A percentile compares a stretch with the other conserved stretches of the same genome.
Evolutionary conservation across 2,113 vertebrate genomes (phyloP).

Genomic region (Megaptera novaeangliae): DNA sequence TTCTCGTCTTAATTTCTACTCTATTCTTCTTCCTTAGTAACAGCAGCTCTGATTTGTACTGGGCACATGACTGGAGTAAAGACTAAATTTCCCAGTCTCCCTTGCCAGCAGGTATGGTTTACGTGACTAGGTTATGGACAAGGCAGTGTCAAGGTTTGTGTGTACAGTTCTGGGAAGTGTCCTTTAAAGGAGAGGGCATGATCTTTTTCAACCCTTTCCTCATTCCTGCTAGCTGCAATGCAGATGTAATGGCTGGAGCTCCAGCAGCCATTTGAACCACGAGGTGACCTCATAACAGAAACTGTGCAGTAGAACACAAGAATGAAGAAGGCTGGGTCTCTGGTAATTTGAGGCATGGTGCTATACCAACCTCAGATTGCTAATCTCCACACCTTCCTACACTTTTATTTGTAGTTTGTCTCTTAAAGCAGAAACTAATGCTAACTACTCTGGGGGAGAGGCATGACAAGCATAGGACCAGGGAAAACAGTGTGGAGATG

Average conservation of each 20-base stretch:
- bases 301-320: neutral
- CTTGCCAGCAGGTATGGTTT: neutral
- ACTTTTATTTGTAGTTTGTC: neutral
- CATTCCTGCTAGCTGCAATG: neutral
- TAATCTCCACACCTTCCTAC: neutral
- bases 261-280: neutral
- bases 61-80: neutral
- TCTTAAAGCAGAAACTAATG: neutral
- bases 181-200: neutral
- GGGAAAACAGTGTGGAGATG: neutral
- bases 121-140: neutral
- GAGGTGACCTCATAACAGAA: neutral
- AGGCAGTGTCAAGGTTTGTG: neutral
- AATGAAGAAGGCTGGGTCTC: neutral
- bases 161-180: neutral
- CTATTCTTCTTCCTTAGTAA: neutral
- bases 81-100: neutral
- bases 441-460: neutral
- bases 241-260: neutral
- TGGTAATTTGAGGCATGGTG: neutral
- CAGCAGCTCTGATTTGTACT: neutral
- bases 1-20: neutral
- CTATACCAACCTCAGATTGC: neutral
- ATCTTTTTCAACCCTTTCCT: neutral
- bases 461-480: neutral